Evolutionary conservation across 2,113 vertebrate species (phyloP).

Genomic region (Pachyramphus minor): DNA sequence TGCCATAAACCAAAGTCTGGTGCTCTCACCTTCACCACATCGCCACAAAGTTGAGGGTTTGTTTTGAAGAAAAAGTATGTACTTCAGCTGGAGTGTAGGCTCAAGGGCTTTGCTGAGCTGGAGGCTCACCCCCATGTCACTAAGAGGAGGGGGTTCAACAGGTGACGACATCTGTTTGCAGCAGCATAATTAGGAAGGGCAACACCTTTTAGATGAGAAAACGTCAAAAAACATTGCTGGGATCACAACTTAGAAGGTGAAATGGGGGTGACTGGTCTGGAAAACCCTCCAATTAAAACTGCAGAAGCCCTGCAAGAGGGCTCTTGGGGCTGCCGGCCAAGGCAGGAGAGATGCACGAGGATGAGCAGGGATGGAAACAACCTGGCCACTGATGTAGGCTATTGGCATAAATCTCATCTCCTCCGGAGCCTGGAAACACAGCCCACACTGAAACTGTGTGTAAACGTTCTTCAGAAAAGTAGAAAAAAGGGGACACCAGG

Average conservation of each 20-base stretch:
- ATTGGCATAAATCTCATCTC: neutral
- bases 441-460: neutral
- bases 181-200: neutral
- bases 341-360: neutral
- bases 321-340: neutral
- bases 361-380: neutral
- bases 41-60: neutral
- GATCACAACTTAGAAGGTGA: neutral
- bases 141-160: neutral
- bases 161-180: neutral
- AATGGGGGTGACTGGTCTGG: neutral
- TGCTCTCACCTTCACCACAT: neutral
- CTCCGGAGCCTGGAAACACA: neutral
- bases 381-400: neutral
- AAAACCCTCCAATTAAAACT: neutral
- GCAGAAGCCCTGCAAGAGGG: neutral
- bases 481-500: neutral
- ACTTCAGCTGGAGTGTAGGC: neutral
- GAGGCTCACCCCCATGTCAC: neutral
- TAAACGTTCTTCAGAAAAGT: neutral
- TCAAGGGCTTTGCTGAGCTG: neutral
- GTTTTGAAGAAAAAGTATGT: neutral
- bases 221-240: neutral
- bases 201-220: neutral
- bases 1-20: neutral